Evolutionary conservation across 2,113 vertebrate species (phyloP), one percentile per base, ranked within the genome.

Genomic region (Brachypteracias leptosomus): DNA sequence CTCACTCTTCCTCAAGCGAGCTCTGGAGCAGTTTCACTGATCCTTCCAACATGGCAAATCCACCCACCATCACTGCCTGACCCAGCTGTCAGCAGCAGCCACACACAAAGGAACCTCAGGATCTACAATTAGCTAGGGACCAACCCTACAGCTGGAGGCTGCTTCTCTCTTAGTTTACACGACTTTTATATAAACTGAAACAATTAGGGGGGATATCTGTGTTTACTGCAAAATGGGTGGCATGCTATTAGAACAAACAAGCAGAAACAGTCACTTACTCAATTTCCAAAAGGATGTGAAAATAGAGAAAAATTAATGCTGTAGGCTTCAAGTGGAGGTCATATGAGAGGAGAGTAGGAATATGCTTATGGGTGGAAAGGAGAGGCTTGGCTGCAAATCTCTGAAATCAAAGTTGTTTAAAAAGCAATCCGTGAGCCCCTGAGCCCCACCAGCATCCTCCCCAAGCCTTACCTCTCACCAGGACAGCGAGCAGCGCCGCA

Each of bases 111-210:
- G 28, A 49, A 62, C 54, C 62, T 67, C n/a, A 15, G 68, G 63
- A 74, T 74, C 68, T 93, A 51, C 68, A 86, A 6, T 38, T 38
- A 76, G 47, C 35, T 68, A 59, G 54, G 68, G 31, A 77, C 61
- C 28, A 82, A n/a, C 51, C 57, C 65, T 58, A 8, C 0, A 3
- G 74, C 90, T 78, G 76, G 36, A 89, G 77, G 77, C 51, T 75
- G 36, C 33, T 25, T 46, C 55, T 33, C 38, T 74, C 55, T 63
- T 59, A 11, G 15, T 87, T 87, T 87, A 85, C 36, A 49, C 0
- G 13, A 95, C 85, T 89, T 81, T 77, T 44, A 33, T 47, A 70
- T 58, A 86, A 94, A 84, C 24, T 33, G 52, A 86, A 84, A 80
- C 67, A 72, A 73, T 2, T 40, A 19, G 11, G 14, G 33, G 17